A percentile compares a stretch with the other conserved stretches of the same genome.
These are phyloP conservation scores for Limnodromus scolopaceus DNA, from an alignment of 2,797 vertebrate species.

Conservation along the genomic window DNA sequence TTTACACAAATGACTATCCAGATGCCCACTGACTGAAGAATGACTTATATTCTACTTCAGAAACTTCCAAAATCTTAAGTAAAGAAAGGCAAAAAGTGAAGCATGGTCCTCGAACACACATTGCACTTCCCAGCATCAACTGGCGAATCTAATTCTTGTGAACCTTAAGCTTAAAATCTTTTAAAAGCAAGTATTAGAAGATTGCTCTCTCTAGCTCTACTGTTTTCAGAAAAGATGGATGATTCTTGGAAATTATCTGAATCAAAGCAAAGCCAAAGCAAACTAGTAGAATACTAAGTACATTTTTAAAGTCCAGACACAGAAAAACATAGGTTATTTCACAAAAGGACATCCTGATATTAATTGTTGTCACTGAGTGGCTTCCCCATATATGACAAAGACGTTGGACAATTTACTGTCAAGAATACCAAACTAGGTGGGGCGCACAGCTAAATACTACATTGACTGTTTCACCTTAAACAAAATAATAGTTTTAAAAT, in stretches of 20 bases:
- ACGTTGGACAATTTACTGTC: neutral
- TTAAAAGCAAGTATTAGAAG: neutral
- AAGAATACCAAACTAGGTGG: neutral
- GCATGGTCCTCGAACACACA: neutral
- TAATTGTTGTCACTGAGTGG: rapidly evolving
- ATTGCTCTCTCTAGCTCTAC: neutral
- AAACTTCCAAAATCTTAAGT: neutral
- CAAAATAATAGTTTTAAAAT: neutral
- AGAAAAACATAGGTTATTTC: neutral
- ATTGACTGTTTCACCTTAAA: neutral
- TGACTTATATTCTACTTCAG: neutral
- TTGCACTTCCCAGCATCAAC: neutral
- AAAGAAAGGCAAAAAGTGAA: neutral
- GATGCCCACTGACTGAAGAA: neutral
- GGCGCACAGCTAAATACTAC: neutral
- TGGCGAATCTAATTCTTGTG: neutral
- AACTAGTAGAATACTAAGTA: neutral
- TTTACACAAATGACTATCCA: neutral
- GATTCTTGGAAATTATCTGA: neutral
- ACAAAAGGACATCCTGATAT: neutral
- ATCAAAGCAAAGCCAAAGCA: neutral
- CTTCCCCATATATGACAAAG: neutral
- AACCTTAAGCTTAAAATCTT: neutral
- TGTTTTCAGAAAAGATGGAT: neutral
- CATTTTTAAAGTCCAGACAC: neutral